Evolutionary conservation across 2,113 vertebrate species (phyloP).

Genomic region (Rattus rattus): DNA sequence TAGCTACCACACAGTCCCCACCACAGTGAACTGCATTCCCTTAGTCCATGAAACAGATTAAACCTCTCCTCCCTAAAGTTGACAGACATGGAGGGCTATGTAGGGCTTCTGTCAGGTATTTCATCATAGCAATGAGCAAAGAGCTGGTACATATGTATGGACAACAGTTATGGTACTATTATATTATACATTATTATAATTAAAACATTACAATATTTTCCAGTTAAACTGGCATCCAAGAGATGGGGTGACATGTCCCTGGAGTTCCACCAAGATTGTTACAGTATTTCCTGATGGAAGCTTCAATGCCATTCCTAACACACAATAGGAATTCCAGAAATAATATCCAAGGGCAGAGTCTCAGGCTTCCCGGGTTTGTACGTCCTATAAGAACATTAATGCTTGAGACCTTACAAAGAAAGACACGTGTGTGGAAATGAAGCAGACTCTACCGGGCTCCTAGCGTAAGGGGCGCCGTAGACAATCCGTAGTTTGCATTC

Average conservation of each 20-base stretch:
- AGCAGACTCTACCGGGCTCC: background rate
- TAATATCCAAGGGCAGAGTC: background rate
- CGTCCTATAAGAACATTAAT: background rate
- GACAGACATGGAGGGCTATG: too few species aligned
- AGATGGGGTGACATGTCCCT: background rate
- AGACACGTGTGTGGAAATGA: background rate
- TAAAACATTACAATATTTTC: background rate
- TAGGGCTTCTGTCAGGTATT: background rate
- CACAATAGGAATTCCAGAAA: background rate
- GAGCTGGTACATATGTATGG: background rate
- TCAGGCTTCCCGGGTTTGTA: background rate
- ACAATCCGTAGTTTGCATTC: background rate
- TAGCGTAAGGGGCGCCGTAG: background rate
- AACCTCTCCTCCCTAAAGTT: background rate
- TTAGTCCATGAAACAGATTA: background rate
- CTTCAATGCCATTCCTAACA: background rate
- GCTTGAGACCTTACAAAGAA: slow-evolving; percentile 9
- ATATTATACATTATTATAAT: background rate
- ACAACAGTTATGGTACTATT: background rate
- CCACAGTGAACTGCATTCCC: background rate
- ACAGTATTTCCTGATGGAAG: slow-evolving; percentile 1
- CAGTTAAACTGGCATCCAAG: background rate
- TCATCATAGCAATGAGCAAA: background rate
- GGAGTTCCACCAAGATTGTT: background rate
- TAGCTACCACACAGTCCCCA: background rate